Base-by-base conservation (phyloP, 2,888 invertebrate genomes). In the Halictus ligatus region DNA sequence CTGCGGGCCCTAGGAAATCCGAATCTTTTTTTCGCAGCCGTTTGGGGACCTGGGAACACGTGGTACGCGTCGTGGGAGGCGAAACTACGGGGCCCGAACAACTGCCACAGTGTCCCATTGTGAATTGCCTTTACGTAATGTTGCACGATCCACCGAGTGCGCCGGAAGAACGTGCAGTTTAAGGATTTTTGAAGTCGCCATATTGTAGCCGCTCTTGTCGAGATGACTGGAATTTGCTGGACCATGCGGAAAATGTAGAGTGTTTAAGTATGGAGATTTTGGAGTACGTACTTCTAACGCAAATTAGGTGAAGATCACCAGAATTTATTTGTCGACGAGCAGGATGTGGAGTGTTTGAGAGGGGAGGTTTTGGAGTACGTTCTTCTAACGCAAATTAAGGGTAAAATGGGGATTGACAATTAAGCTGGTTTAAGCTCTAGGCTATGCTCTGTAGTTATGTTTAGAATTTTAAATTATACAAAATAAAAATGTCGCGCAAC, bases 61-160 rank as follows among this genome's bases (percentile, higher is more conserved):
- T 69, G 83, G 58, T 15, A 58, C 72, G 35, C 75, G 21, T 72
- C 69, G 64, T 75, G 72, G 73, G 75, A 29, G 71, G 60, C 46
- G 6, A 67, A 18, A 12, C 40, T 7, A 13, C 18, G 15, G 3
- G 15, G 15, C 35, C 15, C 15, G 35, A 67, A 67, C 71, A 13
- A 43, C 46, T 43, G 15, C 6, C n/a, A 13, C 5, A 15, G 2
- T n/a, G 46, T 13, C 25, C 18, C 29, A 69, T 21, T 40, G 73
- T 48, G 50, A 12, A 71, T 43, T 13, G 10, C n/a, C 13, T n/a
- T 71, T 71, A 35, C 29, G 64, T 29, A 29, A 64, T 43, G 43
- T 43, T 71, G 12, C 71, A 21, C 40, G 69, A 69, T 71, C n/a
- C 40, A 43, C 2, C 40, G n/a, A n/a, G 12, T 21, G 71, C 21